phyloP scores from a whole-genome alignment of 2,888 invertebrate genomes.

The Noctua pronuba region DNA sequence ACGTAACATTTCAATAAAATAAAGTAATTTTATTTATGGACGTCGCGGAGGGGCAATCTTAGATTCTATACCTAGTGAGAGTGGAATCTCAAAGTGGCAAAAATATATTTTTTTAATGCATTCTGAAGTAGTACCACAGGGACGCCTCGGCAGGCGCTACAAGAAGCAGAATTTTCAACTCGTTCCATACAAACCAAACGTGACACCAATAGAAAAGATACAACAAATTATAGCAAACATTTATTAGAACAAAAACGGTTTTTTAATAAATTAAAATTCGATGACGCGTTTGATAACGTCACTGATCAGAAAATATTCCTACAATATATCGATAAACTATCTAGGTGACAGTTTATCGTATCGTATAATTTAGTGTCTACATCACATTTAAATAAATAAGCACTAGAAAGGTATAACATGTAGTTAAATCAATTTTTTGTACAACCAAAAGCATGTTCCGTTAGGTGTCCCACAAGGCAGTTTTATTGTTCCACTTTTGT shows the following conservation, averaged over 20 bases:
- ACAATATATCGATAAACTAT: too few species aligned
- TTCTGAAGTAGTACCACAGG: neutral
- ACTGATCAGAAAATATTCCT: neutral
- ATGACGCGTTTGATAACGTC: neutral
- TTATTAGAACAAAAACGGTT: neutral
- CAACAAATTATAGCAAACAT: neutral
- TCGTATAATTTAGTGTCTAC: neutral
- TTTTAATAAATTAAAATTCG: neutral
- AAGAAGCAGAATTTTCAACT: neutral
- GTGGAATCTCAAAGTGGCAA: neutral
- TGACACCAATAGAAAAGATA: neutral
- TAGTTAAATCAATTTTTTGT: neutral
- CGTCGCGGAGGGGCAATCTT: neutral
- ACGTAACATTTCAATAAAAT: slow-evolving; percentile 11
- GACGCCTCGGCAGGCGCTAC: neutral
- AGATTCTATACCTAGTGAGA: neutral
- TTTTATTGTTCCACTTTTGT: neutral
- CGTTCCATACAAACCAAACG: neutral
- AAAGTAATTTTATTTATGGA: neutral
- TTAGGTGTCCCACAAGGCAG: neutral
- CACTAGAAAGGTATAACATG: neutral
- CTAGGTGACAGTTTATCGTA: neutral
- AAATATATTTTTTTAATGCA: neutral
- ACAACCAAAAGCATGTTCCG: neutral
- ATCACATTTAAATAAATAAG: neutral